Conservation (phyloP, 2,888 invertebrate species). For the Notodonta ziczac region DNA sequence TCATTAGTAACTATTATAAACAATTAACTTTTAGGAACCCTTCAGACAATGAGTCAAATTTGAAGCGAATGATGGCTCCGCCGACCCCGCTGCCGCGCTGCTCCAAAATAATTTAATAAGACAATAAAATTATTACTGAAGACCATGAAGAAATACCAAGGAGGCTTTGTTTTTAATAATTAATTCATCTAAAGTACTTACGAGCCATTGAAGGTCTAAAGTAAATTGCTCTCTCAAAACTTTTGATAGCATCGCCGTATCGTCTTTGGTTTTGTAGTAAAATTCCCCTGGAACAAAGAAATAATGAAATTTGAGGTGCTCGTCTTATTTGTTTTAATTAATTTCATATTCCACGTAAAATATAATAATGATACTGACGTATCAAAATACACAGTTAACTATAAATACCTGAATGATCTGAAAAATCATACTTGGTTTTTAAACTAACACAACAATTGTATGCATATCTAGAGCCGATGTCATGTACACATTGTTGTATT, state of each 20-base stretch:
- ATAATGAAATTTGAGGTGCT: slow-evolving; percentile 22
- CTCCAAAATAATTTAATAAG: slow-evolving; percentile 40
- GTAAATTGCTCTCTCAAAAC: slow-evolving; percentile 96
- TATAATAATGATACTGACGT: no score
- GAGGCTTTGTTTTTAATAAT: slow-evolving; percentile 46
- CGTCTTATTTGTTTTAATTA: not conserved
- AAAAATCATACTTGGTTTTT: no score
- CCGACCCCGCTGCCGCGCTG: slow-evolving; percentile 22
- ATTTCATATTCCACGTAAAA: not conserved
- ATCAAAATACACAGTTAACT: no score
- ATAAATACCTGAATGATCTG: no score
- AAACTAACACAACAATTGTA: no score
- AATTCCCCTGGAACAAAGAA: slow-evolving; percentile 92
- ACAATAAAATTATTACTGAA: slow-evolving; percentile 46
- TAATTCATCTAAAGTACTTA: slow-evolving; percentile 85
- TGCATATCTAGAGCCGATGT: no score
- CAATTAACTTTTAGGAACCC: slow-evolving; percentile 31
- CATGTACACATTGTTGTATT: no score
- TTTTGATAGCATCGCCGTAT: slow-evolving; percentile 94
- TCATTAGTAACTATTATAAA: slow-evolving; percentile 14
- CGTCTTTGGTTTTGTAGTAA: slow-evolving; percentile 95
- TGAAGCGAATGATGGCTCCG: slow-evolving; percentile 29
- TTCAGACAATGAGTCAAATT: slow-evolving; percentile 40
- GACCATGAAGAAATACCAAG: slow-evolving; percentile 43
- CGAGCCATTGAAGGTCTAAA: slow-evolving; percentile 96